phyloP scores from a whole-genome alignment of 2,797 vertebrate genomes.

The Leontocebus nigricollis region DNA sequence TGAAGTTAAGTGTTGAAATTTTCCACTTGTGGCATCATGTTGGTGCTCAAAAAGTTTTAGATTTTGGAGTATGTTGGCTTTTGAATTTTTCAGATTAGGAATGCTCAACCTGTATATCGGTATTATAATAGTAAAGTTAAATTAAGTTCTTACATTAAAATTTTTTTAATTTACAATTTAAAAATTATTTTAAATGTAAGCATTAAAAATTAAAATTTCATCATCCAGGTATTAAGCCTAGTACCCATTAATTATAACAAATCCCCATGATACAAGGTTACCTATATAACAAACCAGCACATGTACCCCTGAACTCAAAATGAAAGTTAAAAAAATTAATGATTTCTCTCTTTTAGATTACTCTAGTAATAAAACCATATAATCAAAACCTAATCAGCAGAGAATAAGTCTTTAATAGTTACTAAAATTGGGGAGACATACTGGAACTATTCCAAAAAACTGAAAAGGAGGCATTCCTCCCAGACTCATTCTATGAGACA shows the following conservation, averaged over 20 bases:
- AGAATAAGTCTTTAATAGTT: background rate
- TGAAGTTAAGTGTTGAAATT: background rate
- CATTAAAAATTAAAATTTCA: background rate
- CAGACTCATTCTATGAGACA: too few species aligned
- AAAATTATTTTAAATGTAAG: background rate
- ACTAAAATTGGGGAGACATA: background rate
- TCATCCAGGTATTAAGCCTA: background rate
- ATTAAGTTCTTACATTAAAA: background rate
- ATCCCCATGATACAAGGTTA: too few species aligned
- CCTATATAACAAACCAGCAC: too few species aligned
- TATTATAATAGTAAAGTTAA: background rate
- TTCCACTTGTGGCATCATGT: background rate
- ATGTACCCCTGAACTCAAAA: too few species aligned
- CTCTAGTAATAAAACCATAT: background rate
- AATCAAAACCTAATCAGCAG: background rate
- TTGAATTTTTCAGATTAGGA: background rate
- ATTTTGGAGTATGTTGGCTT: background rate
- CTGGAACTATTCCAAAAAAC: too few species aligned
- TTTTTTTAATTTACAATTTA: background rate
- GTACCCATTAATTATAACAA: too few species aligned
- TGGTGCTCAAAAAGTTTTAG: background rate
- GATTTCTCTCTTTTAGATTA: background rate
- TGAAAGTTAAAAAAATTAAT: too few species aligned
- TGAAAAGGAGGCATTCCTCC: too few species aligned
- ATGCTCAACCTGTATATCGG: background rate